These are phyloP conservation scores for Telenomus remus DNA, from an alignment of 1,140 invertebrate genomes.

Conservation along the genomic window DNA sequence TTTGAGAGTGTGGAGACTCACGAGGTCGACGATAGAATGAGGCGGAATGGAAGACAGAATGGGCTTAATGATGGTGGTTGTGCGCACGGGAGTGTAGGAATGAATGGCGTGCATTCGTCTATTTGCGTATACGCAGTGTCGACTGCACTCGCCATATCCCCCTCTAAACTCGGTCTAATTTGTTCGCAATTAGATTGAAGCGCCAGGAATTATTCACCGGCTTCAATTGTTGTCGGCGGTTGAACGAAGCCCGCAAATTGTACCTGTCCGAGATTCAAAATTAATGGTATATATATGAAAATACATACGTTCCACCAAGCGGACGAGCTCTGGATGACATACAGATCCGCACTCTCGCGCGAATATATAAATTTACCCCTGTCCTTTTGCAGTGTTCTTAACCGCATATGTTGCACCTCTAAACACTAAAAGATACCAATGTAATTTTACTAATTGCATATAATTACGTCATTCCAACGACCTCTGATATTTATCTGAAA, in stretches of 20 bases:
- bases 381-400: conserved; percentile 27
- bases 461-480: conserved; percentile 59
- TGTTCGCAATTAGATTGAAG: conserved; percentile 73
- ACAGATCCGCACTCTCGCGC: conserved; percentile 9
- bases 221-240: conserved; percentile 71
- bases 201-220: conserved; percentile 73
- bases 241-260: conserved; percentile 67
- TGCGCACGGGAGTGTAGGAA: conserved; percentile 20
- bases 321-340: conserved; percentile 14
- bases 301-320: conserved; percentile 22
- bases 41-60: conserved; percentile 23
- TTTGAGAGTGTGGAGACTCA: conserved; percentile 14
- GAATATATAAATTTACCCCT: conserved; percentile 31
- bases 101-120: conserved; percentile 48
- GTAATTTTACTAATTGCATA: conserved; percentile 68
- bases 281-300: conserved; percentile 71
- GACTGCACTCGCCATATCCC: conserved; percentile 61
- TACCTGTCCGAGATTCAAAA: conserved; percentile 66
- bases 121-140: conserved; percentile 49
- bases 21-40: conserved; percentile 42
- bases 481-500: too few relatives aligned
- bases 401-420: conserved; percentile 63
- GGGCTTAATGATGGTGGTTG: conserved; percentile 53
- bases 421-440: conserved; percentile 65
- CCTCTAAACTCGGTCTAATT: conserved; percentile 73